Conservation (phyloP, 2,888 invertebrate species). For the Atethmia centrago region DNA sequence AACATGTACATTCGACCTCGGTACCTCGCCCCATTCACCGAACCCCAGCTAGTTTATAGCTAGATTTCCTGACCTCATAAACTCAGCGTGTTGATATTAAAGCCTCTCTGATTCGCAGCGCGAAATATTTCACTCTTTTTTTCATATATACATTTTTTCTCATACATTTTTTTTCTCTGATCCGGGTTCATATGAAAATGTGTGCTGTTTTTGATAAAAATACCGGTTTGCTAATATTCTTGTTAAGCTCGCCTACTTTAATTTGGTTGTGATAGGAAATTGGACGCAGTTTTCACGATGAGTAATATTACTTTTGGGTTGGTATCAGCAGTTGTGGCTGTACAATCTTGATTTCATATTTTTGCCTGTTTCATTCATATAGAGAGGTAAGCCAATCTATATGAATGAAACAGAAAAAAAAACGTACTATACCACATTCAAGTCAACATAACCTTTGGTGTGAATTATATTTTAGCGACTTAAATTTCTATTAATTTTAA, state of each 20-base stretch:
- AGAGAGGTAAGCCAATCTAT: too few species aligned
- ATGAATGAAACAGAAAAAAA: too few species aligned
- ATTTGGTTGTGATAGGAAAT: slow-evolving; percentile 37
- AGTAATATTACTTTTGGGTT: slow-evolving; percentile 33
- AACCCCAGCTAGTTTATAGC: slow-evolving; percentile 54
- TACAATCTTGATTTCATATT: not conserved
- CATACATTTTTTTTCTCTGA: slow-evolving; percentile 36
- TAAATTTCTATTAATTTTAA: not conserved
- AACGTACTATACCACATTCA: too few species aligned
- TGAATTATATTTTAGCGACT: not conserved
- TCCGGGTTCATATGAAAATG: slow-evolving; percentile 42
- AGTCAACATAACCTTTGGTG: not conserved
- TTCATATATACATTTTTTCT: slow-evolving; percentile 41
- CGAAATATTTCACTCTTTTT: slow-evolving; percentile 56
- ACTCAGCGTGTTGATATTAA: slow-evolving; percentile 62
- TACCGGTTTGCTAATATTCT: slow-evolving; percentile 39
- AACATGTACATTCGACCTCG: slow-evolving; percentile 46
- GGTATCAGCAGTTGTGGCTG: not conserved
- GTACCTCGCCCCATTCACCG: slow-evolving; percentile 42
- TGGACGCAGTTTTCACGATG: slow-evolving; percentile 30
- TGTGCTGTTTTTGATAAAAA: slow-evolving; percentile 49
- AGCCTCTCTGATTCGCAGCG: slow-evolving; percentile 51
- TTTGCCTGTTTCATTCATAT: not conserved
- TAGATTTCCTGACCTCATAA: slow-evolving; percentile 67
- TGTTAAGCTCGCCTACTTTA: slow-evolving; percentile 38